Percentiles rank a stretch among this genome's conserved stretches.
These are phyloP conservation scores for Trachelus iudaicus DNA, from an alignment of 2,888 invertebrate genomes.

Conservation along the genomic window DNA sequence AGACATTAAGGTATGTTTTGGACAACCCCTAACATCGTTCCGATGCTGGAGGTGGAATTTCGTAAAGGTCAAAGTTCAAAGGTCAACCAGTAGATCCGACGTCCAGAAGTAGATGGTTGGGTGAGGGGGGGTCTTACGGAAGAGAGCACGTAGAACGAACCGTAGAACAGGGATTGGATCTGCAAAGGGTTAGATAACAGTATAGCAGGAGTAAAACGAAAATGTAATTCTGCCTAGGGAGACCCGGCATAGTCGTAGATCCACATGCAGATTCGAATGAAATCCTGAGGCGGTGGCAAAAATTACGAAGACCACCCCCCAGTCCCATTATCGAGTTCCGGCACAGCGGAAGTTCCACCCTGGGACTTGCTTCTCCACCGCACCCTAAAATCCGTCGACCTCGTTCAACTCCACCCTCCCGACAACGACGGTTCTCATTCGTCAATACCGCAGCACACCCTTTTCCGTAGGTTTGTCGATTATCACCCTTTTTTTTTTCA, in stretches of 20 bases:
- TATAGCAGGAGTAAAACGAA: slow-evolving; percentile 14
- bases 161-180: neutral
- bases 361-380: neutral
- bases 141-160: neutral
- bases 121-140: no score
- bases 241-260: neutral
- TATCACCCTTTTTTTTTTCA: neutral
- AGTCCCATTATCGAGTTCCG: slow-evolving; percentile 30
- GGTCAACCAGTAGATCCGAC: neutral
- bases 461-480: neutral
- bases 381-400: neutral
- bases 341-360: slow-evolving; percentile 11
- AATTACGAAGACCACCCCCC: slow-evolving; percentile 24
- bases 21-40: neutral
- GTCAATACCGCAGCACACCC: neutral
- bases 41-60: neutral
- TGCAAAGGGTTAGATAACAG: neutral
- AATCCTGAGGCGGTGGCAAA: slow-evolving; percentile 20
- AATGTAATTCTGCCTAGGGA: neutral
- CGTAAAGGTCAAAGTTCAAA: neutral
- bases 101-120: neutral
- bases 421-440: slow-evolving; percentile 8
- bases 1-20: neutral
- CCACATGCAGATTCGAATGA: neutral
- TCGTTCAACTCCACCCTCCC: neutral